Base-by-base conservation (phyloP, 2,888 invertebrate species). In the Heteromurus nitidus region DNA sequence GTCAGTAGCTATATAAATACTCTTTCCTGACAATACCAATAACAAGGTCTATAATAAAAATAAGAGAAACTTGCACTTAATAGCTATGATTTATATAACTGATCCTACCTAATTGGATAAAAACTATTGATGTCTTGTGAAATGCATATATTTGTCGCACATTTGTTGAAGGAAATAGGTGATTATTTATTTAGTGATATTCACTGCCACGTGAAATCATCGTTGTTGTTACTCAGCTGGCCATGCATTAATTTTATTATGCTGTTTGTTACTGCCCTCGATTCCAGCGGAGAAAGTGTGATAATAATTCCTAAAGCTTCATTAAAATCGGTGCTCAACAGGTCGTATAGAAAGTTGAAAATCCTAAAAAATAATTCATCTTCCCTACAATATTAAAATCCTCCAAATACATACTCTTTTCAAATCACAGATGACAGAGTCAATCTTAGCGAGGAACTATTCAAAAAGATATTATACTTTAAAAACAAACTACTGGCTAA, bases 341-440 rank as follows among this genome's bases (percentile, higher is more conserved):
- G 31, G 68, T 60, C 58, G 68, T 73, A 64, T 69, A 68, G 68
- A 76, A 68, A 76, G 69, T 77, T 70, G 70, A 70, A 68, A 77
- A 64, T 53, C 58, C 58, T 72, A 80, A 72, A 79, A 80, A 80
- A 72, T 72, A 77, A 69, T 47, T 53, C 60, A 58, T 76, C 68
- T 68, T 58, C n/a, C n/a, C 42, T 65, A 62, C 62, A 64, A 62
- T 73, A 65, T 31, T 68, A 68, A 76, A 68, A 68, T 76, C 68
- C 58, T 75, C 50, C 62, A 62, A 30, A 62, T 62, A 42, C 36
- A 69, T 50, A 64, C 50, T 58, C 64, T 77, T 50, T 70, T 55
- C 31, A 70, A 70, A 80, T 80, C 79, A 80, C 79, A 80, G 79
- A 80, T 80, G 79, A 72, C 72, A 67, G 42, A 80, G 70, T 72